phyloP scores from a whole-genome alignment of 2,888 invertebrate genomes.

The Malacosoma neustria region DNA sequence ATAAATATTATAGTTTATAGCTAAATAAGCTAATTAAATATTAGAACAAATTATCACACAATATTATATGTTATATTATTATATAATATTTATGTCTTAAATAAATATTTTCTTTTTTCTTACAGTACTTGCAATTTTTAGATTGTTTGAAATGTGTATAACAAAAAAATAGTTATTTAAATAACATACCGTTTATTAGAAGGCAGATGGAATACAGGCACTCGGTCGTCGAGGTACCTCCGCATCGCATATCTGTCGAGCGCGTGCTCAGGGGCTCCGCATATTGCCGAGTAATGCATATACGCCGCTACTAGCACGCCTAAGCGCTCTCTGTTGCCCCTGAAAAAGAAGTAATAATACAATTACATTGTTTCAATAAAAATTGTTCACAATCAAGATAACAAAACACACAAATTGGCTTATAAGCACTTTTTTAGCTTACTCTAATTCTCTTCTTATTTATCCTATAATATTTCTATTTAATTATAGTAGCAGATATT shows the following conservation, averaged over 20 bases:
- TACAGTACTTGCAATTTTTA: too few relatives aligned
- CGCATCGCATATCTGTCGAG: conserved; percentile 95
- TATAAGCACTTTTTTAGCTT: too few relatives aligned
- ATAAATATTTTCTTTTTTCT: too few relatives aligned
- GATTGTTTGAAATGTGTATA: too few relatives aligned
- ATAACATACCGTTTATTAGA: conserved; percentile 56
- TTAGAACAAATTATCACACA: too few relatives aligned
- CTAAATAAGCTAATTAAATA: too few relatives aligned
- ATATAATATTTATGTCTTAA: too few relatives aligned
- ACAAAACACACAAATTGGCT: neutral
- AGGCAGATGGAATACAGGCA: conserved; percentile 58
- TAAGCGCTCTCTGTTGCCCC: conserved; percentile 88
- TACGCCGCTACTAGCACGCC: conserved; percentile 93
- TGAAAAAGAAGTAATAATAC: conserved; percentile 54
- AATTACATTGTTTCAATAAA: neutral
- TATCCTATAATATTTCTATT: too few relatives aligned
- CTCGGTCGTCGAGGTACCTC: conserved; percentile 83
- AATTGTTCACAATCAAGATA: neutral
- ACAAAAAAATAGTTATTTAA: neutral
- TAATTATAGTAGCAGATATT: too few relatives aligned
- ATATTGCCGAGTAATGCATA: conserved; percentile 95
- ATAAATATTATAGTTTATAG: too few relatives aligned
- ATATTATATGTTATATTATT: too few relatives aligned
- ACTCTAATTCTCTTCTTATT: too few relatives aligned
- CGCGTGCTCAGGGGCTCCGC: conserved; percentile 87